Percentiles rank a stretch among this genome's conserved stretches.
These are phyloP conservation scores for Menidia beryllina DNA, from an alignment of 2,113 vertebrate genomes.

Conservation along the genomic window DNA sequence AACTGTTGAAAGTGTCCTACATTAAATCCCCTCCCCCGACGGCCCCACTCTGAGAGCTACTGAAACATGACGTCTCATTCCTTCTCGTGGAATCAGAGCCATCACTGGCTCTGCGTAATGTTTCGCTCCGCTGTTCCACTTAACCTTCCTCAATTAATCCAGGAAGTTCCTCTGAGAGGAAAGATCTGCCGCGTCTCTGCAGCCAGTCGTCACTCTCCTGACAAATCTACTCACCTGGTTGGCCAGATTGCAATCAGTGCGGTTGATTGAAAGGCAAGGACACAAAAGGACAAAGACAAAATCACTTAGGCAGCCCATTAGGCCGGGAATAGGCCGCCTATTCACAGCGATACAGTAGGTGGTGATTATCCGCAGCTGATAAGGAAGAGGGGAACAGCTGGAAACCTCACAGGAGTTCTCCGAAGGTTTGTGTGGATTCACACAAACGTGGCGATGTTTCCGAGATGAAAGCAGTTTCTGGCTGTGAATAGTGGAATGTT, in stretches of 20 bases:
- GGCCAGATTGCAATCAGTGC: conserved; percentile 77
- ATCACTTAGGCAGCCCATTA: conserved; percentile 77
- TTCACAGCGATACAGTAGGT: conserved; percentile 66
- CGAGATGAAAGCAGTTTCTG: conserved; percentile 10
- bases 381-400: conserved; percentile 46
- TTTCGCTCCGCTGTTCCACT: conserved; percentile 45
- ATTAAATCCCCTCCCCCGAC: background rate
- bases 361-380: conserved; percentile 67
- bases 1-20: background rate
- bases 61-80: conserved; percentile 32
- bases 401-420: background rate
- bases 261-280: conserved; percentile 78
- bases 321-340: conserved; percentile 46
- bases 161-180: conserved; percentile 76
- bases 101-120: conserved; percentile 15
- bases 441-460: conserved; percentile 8
- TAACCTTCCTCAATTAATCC: conserved; percentile 71
- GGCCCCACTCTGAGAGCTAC: conserved; percentile 16
- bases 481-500: conserved; percentile 6
- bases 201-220: conserved; percentile 72
- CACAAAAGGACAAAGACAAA: conserved; percentile 79
- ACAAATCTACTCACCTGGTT: conserved; percentile 79
- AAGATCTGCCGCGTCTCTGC: conserved; percentile 59
- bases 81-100: conserved; percentile 24
- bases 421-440: background rate